Conservation (phyloP, 2,113 vertebrate species). For the Corapipo altera region DNA sequence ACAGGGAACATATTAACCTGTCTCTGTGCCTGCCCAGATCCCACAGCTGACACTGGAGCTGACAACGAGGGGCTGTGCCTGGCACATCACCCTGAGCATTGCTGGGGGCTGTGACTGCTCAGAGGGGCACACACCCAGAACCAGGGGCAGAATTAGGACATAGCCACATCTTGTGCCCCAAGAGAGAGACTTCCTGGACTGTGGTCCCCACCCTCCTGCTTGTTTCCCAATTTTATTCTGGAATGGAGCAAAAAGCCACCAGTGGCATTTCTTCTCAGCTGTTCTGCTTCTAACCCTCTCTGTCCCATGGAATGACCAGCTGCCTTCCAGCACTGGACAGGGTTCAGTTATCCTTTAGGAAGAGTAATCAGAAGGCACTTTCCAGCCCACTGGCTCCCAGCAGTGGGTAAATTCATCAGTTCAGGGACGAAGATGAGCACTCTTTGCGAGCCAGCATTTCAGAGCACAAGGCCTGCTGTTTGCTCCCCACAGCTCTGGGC, state of each 20-base stretch:
- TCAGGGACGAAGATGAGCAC: background rate
- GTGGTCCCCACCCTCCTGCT: background rate
- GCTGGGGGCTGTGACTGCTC: background rate
- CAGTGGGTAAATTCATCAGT: constrained; percentile 10
- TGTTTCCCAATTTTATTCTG: background rate
- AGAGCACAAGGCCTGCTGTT: background rate
- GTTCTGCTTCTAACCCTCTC: background rate
- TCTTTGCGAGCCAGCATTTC: background rate
- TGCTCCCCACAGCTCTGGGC: background rate
- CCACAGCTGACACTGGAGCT: background rate
- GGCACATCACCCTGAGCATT: background rate
- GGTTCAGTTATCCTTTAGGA: background rate
- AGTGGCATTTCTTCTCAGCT: background rate
- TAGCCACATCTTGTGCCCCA: rapidly evolving
- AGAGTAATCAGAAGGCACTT: constrained; percentile 11
- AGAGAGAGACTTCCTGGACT: background rate
- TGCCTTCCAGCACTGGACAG: background rate
- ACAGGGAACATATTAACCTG: constrained; percentile 2
- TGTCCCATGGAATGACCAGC: background rate
- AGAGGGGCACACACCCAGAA: background rate
- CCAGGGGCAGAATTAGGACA: background rate
- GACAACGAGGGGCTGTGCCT: background rate
- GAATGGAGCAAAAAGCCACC: background rate
- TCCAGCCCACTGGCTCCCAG: background rate
- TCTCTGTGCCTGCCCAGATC: background rate